Conservation (phyloP, 2,113 vertebrate genomes). For the Solea senegalensis region DNA sequence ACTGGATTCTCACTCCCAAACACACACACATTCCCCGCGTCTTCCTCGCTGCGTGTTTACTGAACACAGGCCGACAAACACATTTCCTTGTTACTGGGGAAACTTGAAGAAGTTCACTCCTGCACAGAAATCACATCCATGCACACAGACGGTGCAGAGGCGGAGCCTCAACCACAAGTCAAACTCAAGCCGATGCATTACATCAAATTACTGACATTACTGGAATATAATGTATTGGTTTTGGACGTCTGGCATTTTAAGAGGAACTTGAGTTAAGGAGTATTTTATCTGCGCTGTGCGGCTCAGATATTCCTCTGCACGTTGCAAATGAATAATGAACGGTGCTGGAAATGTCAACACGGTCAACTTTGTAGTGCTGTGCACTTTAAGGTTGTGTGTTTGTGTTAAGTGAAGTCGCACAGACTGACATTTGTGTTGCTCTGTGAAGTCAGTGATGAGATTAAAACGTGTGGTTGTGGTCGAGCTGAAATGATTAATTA, state of each 20-base stretch:
- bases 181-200: neutral
- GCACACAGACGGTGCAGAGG: constrained; percentile 11
- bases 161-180: neutral
- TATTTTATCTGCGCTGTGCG: neutral
- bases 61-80: constrained; percentile 48
- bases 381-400: too few species aligned
- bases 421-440: too few species aligned
- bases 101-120: constrained; percentile 42
- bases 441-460: too few species aligned
- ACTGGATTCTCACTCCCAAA: constrained; percentile 44
- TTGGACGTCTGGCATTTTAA: neutral
- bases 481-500: too few species aligned
- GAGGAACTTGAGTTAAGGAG: neutral
- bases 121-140: constrained; percentile 27
- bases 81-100: constrained; percentile 55
- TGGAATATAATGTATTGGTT: neutral
- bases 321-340: too few species aligned
- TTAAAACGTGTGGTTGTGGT: too few species aligned
- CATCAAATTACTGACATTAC: neutral
- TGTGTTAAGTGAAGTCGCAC: too few species aligned
- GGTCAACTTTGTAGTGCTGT: too few species aligned
- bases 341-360: too few species aligned
- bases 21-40: constrained; percentile 38
- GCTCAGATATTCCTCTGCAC: neutral
- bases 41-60: constrained; percentile 58